Conservation (phyloP, 2,113 vertebrate genomes). For the Ceyx margarethae region DNA sequence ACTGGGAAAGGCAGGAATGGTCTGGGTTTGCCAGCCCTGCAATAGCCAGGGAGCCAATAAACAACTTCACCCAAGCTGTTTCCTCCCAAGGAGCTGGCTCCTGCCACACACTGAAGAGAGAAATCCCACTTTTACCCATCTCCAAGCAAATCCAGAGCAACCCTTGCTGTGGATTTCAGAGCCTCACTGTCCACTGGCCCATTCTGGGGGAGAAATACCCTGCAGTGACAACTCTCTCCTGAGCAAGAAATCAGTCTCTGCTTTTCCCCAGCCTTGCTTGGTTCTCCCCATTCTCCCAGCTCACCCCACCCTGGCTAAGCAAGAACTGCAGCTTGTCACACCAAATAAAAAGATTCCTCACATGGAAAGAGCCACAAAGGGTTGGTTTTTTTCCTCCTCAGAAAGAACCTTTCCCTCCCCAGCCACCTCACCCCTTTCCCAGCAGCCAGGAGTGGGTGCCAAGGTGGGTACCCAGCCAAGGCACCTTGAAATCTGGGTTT, state of each 20-base stretch:
- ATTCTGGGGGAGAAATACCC: neutral
- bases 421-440: neutral
- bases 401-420: neutral
- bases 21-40: neutral
- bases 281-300: neutral
- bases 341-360: neutral
- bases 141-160: neutral
- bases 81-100: neutral
- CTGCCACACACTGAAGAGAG: neutral
- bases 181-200: neutral
- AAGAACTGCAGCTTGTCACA: neutral
- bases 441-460: neutral
- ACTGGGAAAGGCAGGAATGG: neutral
- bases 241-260: neutral
- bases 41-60: neutral
- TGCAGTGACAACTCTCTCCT: neutral
- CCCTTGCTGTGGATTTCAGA: neutral
- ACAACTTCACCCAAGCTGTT: neutral
- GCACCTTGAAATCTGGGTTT: neutral
- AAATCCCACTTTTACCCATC: neutral
- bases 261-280: neutral
- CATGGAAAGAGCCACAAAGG: neutral
- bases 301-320: neutral
- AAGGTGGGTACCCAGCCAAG: neutral
- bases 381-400: neutral